Percentiles rank a stretch among this genome's conserved stretches.
Conservation (phyloP, 2,888 invertebrate species). For the Erebia ligea region DNA sequence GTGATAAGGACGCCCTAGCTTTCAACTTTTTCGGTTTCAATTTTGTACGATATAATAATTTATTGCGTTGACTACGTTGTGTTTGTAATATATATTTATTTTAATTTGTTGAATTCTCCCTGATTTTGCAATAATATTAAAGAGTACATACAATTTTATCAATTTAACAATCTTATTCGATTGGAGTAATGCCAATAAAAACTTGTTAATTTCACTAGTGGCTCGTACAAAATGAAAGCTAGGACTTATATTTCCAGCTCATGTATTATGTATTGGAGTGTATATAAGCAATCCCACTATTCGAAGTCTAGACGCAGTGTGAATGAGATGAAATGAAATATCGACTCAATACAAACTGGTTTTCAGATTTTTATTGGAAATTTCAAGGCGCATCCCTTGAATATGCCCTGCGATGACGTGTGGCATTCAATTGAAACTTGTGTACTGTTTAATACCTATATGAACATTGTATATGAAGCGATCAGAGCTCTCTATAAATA, state of each 20-base stretch:
- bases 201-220: conserved; percentile 73
- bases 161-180: conserved; percentile 44
- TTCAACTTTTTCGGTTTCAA: no score
- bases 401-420: conserved; percentile 39
- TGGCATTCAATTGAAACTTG: conserved; percentile 34
- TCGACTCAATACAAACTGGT: conserved; percentile 56
- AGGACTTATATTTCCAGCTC: conserved; percentile 71
- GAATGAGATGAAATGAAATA: conserved; percentile 73
- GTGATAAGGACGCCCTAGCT: no score
- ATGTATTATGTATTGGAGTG: conserved; percentile 73
- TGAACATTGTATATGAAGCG: not conserved
- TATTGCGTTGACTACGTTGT: not conserved
- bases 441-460: conserved; percentile 16
- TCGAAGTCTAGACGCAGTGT: conserved; percentile 72
- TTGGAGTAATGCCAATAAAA: conserved; percentile 76
- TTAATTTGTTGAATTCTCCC: conserved; percentile 22
- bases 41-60: no score
- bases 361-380: conserved; percentile 54
- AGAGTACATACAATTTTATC: conserved; percentile 22
- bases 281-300: conserved; percentile 67
- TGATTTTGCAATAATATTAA: conserved; percentile 30
- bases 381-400: conserved; percentile 45
- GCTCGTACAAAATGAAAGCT: conserved; percentile 64
- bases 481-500: conserved; percentile 23
- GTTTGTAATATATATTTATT: conserved; percentile 9